phyloP scores from a whole-genome alignment of 2,797 vertebrate genomes.

The Catostomus latipinnis region DNA sequence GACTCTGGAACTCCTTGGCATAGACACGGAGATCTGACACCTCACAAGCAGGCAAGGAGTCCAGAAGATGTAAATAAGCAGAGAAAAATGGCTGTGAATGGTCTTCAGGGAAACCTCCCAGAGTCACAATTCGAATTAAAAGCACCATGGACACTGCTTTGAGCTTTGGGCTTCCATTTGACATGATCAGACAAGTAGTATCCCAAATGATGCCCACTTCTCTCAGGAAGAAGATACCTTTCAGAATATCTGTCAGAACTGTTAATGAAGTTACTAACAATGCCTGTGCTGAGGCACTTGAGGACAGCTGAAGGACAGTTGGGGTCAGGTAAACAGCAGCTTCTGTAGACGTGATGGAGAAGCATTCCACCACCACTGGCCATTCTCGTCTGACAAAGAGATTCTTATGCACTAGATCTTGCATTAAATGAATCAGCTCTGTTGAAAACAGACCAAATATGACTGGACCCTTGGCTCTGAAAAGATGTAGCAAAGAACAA shows the following conservation, averaged over 20 bases:
- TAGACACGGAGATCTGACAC: constrained; percentile 71
- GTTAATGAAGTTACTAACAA: constrained; percentile 78
- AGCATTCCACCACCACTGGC: constrained; percentile 82
- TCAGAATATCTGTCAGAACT: constrained; percentile 79
- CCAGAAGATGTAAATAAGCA: constrained; percentile 83
- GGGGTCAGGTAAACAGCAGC: constrained; percentile 80
- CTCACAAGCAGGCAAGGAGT: constrained; percentile 63
- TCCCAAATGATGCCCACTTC: constrained; percentile 84
- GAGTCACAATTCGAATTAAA: constrained; percentile 81
- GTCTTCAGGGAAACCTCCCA: constrained; percentile 85
- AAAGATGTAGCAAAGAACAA: constrained; percentile 88
- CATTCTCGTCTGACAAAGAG: constrained; percentile 71
- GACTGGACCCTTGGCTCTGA: constrained; percentile 83
- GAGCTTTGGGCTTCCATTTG: constrained; percentile 79
- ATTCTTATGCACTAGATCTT: constrained; percentile 81
- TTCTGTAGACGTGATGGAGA: constrained; percentile 72
- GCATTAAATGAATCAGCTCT: constrained; percentile 83
- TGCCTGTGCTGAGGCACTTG: constrained; percentile 81
- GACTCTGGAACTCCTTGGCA: constrained; percentile 79
- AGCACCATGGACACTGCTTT: constrained; percentile 80
- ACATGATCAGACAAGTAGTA: constrained; percentile 83
- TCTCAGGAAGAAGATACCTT: constrained; percentile 82
- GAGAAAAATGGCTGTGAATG: constrained; percentile 84
- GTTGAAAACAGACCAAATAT: constrained; percentile 84
- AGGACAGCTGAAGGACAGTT: constrained; percentile 80